A percentile compares a stretch with the other conserved stretches of the same genome.
phyloP scores from a whole-genome alignment of 2,888 invertebrate genomes.

The Galeruca laticollis region DNA sequence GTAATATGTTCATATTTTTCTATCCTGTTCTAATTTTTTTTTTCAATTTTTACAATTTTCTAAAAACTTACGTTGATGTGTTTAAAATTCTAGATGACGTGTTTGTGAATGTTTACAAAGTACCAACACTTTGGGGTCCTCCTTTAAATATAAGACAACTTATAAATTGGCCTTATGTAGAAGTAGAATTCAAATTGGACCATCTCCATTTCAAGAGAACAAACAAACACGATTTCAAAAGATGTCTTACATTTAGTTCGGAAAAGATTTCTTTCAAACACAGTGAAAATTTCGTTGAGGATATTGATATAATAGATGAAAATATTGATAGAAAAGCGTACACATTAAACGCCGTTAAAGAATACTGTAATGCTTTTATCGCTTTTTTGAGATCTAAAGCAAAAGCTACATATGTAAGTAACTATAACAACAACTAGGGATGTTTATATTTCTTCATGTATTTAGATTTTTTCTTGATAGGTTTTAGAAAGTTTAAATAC shows the following conservation, averaged over 20 bases:
- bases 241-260: constrained; percentile 41
- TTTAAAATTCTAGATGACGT: constrained; percentile 35
- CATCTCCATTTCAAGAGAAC: constrained; percentile 43
- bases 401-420: constrained; percentile 30
- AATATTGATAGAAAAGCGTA: constrained; percentile 37
- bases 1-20: too few species aligned
- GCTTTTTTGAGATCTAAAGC: constrained; percentile 27
- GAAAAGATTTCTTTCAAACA: constrained; percentile 41
- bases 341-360: constrained; percentile 39
- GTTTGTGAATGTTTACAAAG: constrained; percentile 38
- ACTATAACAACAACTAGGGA: not conserved
- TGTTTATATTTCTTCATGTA: not conserved
- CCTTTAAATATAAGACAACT: constrained; percentile 37
- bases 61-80: too few species aligned
- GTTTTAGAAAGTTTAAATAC: constrained; percentile 4
- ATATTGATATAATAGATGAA: constrained; percentile 38
- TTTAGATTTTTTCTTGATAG: constrained; percentile 25
- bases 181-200: constrained; percentile 39
- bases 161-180: constrained; percentile 44
- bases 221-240: constrained; percentile 38
- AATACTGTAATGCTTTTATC: constrained; percentile 39
- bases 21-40: too few species aligned
- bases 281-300: constrained; percentile 37
- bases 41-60: too few species aligned
- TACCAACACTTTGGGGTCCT: constrained; percentile 29